Percentiles rank a stretch among this genome's conserved stretches.
phyloP scores from a whole-genome alignment of 2,888 invertebrate species.

The Gymnocheta viridis region DNA sequence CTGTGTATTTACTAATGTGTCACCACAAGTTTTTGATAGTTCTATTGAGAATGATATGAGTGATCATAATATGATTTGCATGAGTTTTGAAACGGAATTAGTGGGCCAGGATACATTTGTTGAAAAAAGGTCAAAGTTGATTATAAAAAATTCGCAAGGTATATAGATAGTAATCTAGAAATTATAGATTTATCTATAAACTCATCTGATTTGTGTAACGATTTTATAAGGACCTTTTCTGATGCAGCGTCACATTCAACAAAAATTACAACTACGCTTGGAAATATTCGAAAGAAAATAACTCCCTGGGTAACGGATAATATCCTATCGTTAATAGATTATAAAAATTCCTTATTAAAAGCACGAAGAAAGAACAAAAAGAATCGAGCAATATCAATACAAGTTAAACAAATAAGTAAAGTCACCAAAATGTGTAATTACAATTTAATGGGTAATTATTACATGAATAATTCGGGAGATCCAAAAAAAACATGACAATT shows the following conservation, averaged over 20 bases:
- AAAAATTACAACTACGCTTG: neutral
- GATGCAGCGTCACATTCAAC: neutral
- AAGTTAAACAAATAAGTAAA: slow-evolving; percentile 9
- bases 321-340: neutral
- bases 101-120: neutral
- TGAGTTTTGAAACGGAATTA: neutral
- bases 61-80: neutral
- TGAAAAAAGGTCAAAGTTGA: neutral
- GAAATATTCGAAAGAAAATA: neutral
- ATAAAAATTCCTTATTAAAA: neutral
- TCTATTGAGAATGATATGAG: neutral
- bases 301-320: slow-evolving; percentile 11
- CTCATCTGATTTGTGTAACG: neutral
- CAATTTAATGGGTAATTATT: slow-evolving; percentile 10
- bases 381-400: neutral
- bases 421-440: neutral
- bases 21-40: neutral
- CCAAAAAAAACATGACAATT: neutral
- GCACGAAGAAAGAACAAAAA: neutral
- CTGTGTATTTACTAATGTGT: slow-evolving; percentile 4
- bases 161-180: neutral
- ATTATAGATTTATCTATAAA: neutral
- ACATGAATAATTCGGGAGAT: neutral
- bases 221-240: neutral
- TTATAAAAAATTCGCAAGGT: neutral